A percentile compares a stretch with the other conserved stretches of the same genome.
These are phyloP conservation scores for Hydriomena furcata DNA, from an alignment of 2,888 invertebrate species.

Conservation along the genomic window DNA sequence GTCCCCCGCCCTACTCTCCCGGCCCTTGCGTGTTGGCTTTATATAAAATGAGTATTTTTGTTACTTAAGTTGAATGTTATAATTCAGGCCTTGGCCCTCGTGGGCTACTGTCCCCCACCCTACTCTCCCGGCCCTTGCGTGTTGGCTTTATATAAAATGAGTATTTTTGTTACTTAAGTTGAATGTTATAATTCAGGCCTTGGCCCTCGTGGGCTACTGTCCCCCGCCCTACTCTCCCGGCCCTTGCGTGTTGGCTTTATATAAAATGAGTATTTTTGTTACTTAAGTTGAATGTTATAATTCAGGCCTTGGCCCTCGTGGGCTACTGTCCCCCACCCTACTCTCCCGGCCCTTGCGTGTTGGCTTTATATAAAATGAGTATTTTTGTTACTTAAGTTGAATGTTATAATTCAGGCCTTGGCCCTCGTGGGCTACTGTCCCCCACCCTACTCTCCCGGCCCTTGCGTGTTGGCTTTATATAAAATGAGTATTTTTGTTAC, in stretches of 20 bases:
- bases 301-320: constrained; percentile 85
- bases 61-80: too few species aligned
- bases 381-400: constrained; percentile 59
- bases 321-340: constrained; percentile 88
- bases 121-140: constrained; percentile 90
- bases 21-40: constrained; percentile 93
- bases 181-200: constrained; percentile 64
- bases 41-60: constrained; percentile 95
- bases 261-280: constrained; percentile 93
- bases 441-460: constrained; percentile 88
- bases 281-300: too few species aligned
- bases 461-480: constrained; percentile 92
- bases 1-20: constrained; percentile 86
- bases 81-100: constrained; percentile 83
- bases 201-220: constrained; percentile 87
- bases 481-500: constrained; percentile 91
- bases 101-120: constrained; percentile 88
- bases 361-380: constrained; percentile 96
- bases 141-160: constrained; percentile 95
- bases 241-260: constrained; percentile 91
- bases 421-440: constrained; percentile 88
- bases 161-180: constrained; percentile 74
- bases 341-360: constrained; percentile 89
- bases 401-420: constrained; percentile 66
- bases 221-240: constrained; percentile 88